A percentile compares a stretch with the other conserved stretches of the same genome.
Evolutionary conservation across 2,797 vertebrate species (phyloP).

Genomic region (Leptatherina wallacei): DNA sequence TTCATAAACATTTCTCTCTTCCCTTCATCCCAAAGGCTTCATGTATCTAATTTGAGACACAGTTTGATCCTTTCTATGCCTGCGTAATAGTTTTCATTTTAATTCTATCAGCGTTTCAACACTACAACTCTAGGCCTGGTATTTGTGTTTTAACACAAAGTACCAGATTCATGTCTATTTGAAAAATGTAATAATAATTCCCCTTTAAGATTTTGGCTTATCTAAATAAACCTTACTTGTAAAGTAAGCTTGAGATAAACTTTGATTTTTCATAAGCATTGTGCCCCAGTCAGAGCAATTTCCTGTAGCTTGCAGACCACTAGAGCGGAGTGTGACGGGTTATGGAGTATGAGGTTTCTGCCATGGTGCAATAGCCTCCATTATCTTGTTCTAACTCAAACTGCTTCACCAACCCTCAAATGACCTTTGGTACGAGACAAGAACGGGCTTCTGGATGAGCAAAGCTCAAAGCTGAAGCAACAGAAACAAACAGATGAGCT

Average conservation of each 20-base stretch:
- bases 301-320: background rate
- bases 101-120: background rate
- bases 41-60: background rate
- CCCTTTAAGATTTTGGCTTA: background rate
- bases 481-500: conserved; percentile 45
- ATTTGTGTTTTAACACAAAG: background rate
- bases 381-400: conserved; percentile 56
- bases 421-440: conserved; percentile 73
- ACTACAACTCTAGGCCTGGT: background rate
- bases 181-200: background rate
- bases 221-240: background rate
- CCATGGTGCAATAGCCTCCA: conserved; percentile 30
- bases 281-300: background rate
- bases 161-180: background rate
- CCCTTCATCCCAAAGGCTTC: background rate
- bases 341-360: conserved; percentile 14
- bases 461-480: conserved; percentile 44
- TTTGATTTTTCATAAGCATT: background rate
- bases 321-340: conserved; percentile 3
- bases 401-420: conserved; percentile 15
- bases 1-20: background rate
- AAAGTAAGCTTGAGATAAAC: background rate
- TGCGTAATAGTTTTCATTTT: background rate
- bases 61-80: background rate
- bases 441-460: conserved; percentile 34